Evolutionary conservation across 2,113 vertebrate species (phyloP).

Genomic region (Bubo scandiacus): DNA sequence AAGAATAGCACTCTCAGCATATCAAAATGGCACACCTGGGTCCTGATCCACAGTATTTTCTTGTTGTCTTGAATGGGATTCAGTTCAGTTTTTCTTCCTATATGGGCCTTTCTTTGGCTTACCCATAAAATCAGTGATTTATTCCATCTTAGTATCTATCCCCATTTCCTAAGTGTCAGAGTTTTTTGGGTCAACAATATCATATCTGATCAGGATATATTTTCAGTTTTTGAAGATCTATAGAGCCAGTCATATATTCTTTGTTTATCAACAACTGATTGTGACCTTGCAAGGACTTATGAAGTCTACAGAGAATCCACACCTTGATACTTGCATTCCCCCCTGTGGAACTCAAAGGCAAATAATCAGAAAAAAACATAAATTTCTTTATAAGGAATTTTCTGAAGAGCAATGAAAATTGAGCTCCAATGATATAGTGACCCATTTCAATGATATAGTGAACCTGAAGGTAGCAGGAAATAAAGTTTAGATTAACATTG

Average conservation of each 20-base stretch:
- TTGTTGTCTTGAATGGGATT: not conserved
- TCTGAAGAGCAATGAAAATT: not conserved
- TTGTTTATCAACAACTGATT: not conserved
- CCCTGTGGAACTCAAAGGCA: not conserved
- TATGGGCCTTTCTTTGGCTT: not conserved
- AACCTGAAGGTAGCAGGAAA: not conserved
- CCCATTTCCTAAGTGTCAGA: not conserved
- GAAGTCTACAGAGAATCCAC: not conserved
- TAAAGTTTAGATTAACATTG: not conserved
- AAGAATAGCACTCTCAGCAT: not conserved
- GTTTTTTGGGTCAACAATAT: not conserved
- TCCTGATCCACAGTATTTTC: not conserved
- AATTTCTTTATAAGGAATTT: not conserved
- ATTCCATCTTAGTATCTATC: not conserved
- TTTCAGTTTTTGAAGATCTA: not conserved
- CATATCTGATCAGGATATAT: not conserved
- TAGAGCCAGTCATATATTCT: not conserved
- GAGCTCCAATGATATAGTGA: not conserved
- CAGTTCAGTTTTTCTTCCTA: not conserved
- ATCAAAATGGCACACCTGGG: not conserved
- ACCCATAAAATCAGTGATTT: not conserved
- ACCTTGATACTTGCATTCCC: not conserved
- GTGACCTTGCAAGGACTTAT: not conserved
- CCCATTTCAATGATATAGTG: not conserved
- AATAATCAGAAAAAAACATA: not conserved